Percentiles rank a stretch among this genome's conserved stretches.
These are phyloP conservation scores for Falco peregrinus DNA, from an alignment of 2,797 vertebrate genomes.

Conservation along the genomic window DNA sequence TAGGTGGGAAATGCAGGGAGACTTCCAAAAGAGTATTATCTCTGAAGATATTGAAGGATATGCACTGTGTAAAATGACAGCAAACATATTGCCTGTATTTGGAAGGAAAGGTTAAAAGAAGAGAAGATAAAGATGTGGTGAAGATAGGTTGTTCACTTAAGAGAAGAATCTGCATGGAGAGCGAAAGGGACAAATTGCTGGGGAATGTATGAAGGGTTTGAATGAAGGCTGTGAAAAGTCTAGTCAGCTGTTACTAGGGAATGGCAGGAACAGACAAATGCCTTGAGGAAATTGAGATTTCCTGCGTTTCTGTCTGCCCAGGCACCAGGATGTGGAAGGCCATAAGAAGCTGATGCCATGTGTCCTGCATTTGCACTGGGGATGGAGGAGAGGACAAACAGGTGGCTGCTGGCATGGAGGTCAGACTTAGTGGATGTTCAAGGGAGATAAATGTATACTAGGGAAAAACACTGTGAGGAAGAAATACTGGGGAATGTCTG, in stretches of 20 bases:
- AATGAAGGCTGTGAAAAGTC: conserved; percentile 17
- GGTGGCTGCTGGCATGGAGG: neutral
- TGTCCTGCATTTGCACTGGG: neutral
- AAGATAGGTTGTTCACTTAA: neutral
- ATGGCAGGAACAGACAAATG: neutral
- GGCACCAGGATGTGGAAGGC: neutral
- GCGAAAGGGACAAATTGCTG: neutral
- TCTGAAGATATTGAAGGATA: neutral
- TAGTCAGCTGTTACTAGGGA: neutral
- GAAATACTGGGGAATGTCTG: neutral
- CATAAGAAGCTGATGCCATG: neutral
- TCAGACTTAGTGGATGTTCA: neutral
- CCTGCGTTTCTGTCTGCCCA: neutral
- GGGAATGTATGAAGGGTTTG: neutral
- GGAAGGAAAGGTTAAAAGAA: conserved; percentile 16
- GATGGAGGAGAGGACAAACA: neutral
- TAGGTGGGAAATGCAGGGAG: neutral
- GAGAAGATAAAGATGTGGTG: neutral
- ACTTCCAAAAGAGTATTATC: neutral
- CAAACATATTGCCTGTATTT: neutral
- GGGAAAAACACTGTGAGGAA: neutral
- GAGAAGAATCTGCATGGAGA: neutral
- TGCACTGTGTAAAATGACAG: neutral
- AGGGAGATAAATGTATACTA: neutral
- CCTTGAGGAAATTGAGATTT: conserved; percentile 23